Conservation (phyloP, 2,113 vertebrate species). For the Daubentonia madagascariensis region DNA sequence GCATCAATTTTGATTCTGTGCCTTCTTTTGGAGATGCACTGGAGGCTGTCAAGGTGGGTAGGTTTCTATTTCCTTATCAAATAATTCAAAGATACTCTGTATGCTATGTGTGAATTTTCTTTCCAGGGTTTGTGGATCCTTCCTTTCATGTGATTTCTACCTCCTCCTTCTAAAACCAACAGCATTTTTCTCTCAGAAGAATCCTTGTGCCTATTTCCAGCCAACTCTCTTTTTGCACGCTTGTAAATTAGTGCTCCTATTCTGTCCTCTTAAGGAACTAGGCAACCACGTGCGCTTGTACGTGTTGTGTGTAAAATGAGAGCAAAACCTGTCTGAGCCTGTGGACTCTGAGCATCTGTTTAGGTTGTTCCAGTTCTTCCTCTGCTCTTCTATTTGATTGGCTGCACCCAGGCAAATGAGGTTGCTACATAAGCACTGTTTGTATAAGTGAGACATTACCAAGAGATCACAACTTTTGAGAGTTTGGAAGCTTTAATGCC, state of each 20-base stretch:
- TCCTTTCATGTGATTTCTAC: not conserved
- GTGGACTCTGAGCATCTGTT: not conserved
- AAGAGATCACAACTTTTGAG: not conserved
- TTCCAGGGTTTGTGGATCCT: not conserved
- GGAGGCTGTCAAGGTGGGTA: not conserved
- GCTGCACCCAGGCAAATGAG: not conserved
- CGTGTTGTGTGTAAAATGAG: not conserved
- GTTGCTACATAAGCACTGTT: not conserved
- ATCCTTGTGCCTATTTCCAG: not conserved
- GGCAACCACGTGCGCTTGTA: not conserved
- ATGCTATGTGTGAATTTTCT: not conserved
- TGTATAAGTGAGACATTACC: not conserved
- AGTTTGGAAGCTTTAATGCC: not conserved
- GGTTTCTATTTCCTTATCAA: not conserved
- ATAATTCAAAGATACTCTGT: not conserved
- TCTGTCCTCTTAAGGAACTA: not conserved
- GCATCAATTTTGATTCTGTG: not conserved
- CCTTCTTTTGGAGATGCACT: not conserved
- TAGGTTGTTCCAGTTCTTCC: not conserved
- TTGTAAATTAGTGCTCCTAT: not conserved
- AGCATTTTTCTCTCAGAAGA: not conserved
- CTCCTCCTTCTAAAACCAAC: not conserved
- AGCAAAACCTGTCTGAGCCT: not conserved
- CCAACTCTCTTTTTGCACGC: not conserved
- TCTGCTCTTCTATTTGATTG: not conserved